Base-by-base conservation (phyloP, 2,797 vertebrate genomes). In the Neosalanx taihuensis region DNA sequence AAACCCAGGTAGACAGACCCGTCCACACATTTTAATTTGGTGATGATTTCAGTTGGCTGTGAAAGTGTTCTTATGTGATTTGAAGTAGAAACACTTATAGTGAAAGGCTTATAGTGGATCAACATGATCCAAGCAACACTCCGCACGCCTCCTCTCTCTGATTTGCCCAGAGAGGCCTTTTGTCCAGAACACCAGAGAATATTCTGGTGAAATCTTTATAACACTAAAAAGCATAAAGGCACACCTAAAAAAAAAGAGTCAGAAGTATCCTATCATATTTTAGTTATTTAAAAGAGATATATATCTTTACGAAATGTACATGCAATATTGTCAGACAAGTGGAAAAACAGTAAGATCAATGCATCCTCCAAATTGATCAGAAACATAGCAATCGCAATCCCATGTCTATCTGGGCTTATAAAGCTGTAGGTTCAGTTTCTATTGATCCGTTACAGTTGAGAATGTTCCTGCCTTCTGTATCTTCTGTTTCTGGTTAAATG, bases 391-490 rank as follows among this genome's bases (percentile, higher is more conserved):
- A 10, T 20, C 35, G 9, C 64, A 46, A 10, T 20, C 35, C 64
- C 4, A 49, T 6, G 15, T n/a, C 51, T 65, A 46, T 65, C 41
- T 49, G 37, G 37, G 64, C 64, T 46, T 20, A 23, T 13, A 1
- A 23, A 26, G n/a, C 64, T 29, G 67, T 59, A 65, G 82, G 79
- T 85, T 79, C 72, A 84, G 74, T 79, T 81, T 81, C 76, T 87
- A 83, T 87, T 80, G 76, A 83, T 84, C 80, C 77, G 73, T 79
- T 64, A 68, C 59, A 79, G 46, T 77, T 71, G 20, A 68, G 58
- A 77, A 66, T 81, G 70, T 74, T 72, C 23, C 68, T 73, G 29
- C 49, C 69, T 37, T 74, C 26, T 67, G 64, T 65, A 71, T 62
- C 41, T 67, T 66, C 60, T 66, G 26, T 26, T 51, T 33, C 64